Evolutionary conservation across 2,797 vertebrate species (phyloP), one percentile per base, ranked within the genome.

Genomic region (Diceros bicornis): DNA sequence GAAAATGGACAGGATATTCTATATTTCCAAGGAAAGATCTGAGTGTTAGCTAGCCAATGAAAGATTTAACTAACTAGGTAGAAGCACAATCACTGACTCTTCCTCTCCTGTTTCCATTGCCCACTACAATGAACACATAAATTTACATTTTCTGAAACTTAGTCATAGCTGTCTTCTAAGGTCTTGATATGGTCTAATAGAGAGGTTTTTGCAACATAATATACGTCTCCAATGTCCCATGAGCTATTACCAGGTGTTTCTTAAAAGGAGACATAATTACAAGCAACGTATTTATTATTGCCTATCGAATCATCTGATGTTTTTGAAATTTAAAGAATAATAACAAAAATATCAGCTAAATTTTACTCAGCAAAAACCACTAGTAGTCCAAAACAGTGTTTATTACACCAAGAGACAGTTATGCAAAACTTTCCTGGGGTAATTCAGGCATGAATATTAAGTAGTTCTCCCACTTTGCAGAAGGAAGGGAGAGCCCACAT

Each of bases 241-340:
- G 47, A 79, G 25, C 13, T 83, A 62, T 17, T 37, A 47, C 25
- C 82, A 84, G 10, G 3, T 79, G 29, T 69, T 34, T 50, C 41
- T 87, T 89, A 78, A 91, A 87, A 89, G 25, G 18, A 85, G n/a
- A 61, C 1, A 50, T 27, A 32, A 0, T n/a, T 27, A 71, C 10
- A 91, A 9, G 78, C 7, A 69, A 87, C 0, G 6, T 68, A 55
- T 57, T 74, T 74, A 84, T 79, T 81, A 78, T 23, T 85, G 1
- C 4, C 37, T 82, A 69, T 77, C 69, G 6, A 6, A 52, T 69
- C 20, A 90, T 41, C 41, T 83, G 20, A 90, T 83, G 47, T 7
- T 72, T 87, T 72, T 81, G 2, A 88, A 90, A 87, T 92, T 57
- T 78, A 83, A 72, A 74, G n/a, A 82, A 57, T 81, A 61, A 64